phyloP scores from a whole-genome alignment of 2,888 invertebrate genomes.

The Mesorhabditis spiculigera region DNA sequence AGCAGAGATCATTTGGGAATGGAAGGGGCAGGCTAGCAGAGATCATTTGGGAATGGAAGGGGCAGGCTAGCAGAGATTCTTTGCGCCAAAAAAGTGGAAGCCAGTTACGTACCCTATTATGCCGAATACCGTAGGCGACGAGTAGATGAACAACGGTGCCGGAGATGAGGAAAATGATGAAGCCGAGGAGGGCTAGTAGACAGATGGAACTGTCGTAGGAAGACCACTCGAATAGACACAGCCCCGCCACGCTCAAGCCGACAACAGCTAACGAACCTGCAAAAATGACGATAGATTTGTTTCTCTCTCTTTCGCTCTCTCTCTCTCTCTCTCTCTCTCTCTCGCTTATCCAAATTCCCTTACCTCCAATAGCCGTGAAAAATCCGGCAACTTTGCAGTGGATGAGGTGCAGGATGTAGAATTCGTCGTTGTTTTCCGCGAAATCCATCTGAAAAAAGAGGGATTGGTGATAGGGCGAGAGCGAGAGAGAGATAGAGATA shows the following conservation, averaged over 20 bases:
- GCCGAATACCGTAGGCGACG: conserved; percentile 21
- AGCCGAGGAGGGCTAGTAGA: conserved; percentile 22
- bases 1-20: neutral
- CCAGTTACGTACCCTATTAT: conserved; percentile 20
- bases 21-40: neutral
- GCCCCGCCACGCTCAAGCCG: neutral
- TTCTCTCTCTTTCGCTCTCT: neutral
- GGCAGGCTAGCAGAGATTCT: neutral
- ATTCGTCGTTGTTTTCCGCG: conserved; percentile 19
- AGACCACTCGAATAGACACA: neutral
- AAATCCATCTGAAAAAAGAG: conserved; percentile 19
- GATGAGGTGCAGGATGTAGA: conserved; percentile 16
- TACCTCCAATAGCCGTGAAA: conserved; percentile 19
- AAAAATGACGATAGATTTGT: neutral
- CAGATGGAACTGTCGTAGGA: neutral
- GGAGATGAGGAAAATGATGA: conserved; percentile 21
- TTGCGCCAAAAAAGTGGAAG: too few species aligned
- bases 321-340: neutral
- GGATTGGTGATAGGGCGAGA: too few species aligned
- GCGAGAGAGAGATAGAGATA: too few species aligned
- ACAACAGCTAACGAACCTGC: neutral
- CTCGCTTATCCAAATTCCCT: neutral
- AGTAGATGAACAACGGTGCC: conserved; percentile 21
- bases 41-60: neutral
- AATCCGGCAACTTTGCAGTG: conserved; percentile 23